Percentiles rank a stretch among this genome's conserved stretches.
Evolutionary conservation across 2,113 vertebrate genomes (phyloP).

Genomic region (Pedionomus torquatus): DNA sequence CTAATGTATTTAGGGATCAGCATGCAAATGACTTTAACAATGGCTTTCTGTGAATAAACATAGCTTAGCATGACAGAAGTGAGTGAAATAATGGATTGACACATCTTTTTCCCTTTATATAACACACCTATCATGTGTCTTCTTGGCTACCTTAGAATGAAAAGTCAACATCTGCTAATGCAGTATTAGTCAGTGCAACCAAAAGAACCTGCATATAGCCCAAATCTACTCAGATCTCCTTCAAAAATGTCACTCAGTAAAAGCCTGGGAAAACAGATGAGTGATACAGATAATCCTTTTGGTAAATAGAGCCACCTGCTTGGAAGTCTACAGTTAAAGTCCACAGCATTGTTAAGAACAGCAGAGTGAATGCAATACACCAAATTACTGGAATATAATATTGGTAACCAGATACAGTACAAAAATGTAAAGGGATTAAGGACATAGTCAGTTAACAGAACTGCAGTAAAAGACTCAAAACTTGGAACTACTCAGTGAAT

Average conservation of each 20-base stretch:
- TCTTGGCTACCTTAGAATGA: not conserved
- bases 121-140: not conserved
- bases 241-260: slow-evolving; percentile 18
- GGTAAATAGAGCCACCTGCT: slow-evolving; percentile 53
- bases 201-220: slow-evolving; percentile 6
- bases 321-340: slow-evolving; percentile 14
- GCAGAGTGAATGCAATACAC: not conserved
- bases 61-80: not conserved
- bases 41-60: not conserved
- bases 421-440: slow-evolving; percentile 51
- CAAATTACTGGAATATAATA: slow-evolving; percentile 34
- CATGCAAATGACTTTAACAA: not conserved
- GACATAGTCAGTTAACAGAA: slow-evolving; percentile 25
- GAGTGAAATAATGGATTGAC: not conserved
- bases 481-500: slow-evolving; percentile 20
- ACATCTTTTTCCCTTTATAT: not conserved
- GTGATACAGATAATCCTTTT: slow-evolving; percentile 28
- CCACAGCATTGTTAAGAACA: not conserved
- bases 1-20: not conserved
- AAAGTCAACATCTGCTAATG: not conserved
- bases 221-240: not conserved
- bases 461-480: slow-evolving; percentile 15
- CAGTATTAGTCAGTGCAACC: not conserved
- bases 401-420: slow-evolving; percentile 39
- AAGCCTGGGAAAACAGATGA: slow-evolving; percentile 58